Evolutionary conservation across 2,113 vertebrate genomes (phyloP).

Genomic region (Pontoporia blainvillei): DNA sequence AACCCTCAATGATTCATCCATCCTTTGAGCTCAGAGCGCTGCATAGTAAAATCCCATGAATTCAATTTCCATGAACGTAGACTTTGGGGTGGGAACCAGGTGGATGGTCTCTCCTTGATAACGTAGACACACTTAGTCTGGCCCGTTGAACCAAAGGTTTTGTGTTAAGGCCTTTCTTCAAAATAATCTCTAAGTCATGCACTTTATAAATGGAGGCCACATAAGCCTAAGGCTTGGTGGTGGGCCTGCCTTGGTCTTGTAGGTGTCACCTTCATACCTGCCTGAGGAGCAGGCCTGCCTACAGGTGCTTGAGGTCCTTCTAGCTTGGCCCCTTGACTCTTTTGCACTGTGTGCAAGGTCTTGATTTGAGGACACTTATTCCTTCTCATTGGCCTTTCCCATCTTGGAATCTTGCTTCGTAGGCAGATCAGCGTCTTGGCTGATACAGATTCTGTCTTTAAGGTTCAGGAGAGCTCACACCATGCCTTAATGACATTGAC

Average conservation of each 20-base stretch:
- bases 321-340: neutral
- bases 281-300: neutral
- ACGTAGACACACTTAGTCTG: neutral
- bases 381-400: neutral
- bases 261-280: neutral
- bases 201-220: neutral
- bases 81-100: neutral
- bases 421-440: neutral
- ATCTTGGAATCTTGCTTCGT: neutral
- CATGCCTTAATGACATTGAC: no score
- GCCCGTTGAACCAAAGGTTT: neutral
- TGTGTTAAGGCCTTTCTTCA: neutral
- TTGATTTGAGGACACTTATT: neutral
- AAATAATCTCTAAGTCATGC: neutral
- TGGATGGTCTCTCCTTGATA: neutral
- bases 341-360: rapidly evolving
- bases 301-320: neutral
- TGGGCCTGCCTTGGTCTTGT: neutral
- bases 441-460: neutral
- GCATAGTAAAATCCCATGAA: neutral
- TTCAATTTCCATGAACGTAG: neutral
- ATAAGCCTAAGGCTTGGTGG: neutral
- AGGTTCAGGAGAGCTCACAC: neutral
- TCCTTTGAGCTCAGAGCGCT: conserved; percentile 8
- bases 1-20: conserved; percentile 25